Percentiles rank a stretch among this genome's conserved stretches.
Conservation (phyloP, 2,797 vertebrate species). For the Epinephelus coioides region DNA sequence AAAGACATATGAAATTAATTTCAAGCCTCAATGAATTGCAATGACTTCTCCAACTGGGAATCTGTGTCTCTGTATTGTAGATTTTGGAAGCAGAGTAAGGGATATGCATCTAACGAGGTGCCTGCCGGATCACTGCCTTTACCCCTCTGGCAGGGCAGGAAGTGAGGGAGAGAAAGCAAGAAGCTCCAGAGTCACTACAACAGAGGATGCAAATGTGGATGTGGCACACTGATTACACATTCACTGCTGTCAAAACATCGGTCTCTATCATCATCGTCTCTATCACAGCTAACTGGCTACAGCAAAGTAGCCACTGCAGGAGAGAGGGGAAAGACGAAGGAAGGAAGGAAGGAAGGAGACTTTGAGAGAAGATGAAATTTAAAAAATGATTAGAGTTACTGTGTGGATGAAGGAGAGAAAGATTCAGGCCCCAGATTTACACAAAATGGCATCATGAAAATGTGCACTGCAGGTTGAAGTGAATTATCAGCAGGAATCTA, state of each 20-base stretch:
- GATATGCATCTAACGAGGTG: conserved; percentile 64
- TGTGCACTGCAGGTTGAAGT: background rate
- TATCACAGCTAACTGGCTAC: background rate
- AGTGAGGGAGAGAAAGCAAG: background rate
- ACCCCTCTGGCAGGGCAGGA: conserved; percentile 2
- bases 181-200: conserved; percentile 5
- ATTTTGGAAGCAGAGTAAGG: conserved; percentile 32
- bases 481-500: too few species aligned
- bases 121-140: conserved; percentile 42
- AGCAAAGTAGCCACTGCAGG: background rate
- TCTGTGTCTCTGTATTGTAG: conserved; percentile 53
- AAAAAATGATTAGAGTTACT: background rate
- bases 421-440: background rate
- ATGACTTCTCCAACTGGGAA: conserved; percentile 65
- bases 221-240: background rate
- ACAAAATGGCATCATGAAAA: background rate
- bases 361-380: background rate
- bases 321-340: background rate
- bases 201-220: conserved; percentile 5
- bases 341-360: background rate
- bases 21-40: conserved; percentile 77
- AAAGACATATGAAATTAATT: conserved; percentile 77
- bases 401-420: background rate
- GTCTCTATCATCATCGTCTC: background rate
- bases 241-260: background rate